Conservation (phyloP, 1,140 invertebrate genomes). For the Neodiprion fabricii region DNA sequence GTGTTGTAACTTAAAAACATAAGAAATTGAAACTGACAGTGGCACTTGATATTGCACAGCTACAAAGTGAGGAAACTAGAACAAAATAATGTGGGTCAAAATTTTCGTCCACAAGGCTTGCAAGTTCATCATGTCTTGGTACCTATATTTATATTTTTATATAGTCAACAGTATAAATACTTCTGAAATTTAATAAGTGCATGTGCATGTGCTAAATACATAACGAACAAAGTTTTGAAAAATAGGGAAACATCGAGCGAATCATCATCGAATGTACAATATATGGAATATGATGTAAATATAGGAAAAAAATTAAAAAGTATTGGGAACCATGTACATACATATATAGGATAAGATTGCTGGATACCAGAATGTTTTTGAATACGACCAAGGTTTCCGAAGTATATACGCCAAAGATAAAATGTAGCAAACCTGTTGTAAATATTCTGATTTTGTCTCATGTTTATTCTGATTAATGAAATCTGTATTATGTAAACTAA, state of each 20-base stretch:
- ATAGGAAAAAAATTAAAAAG: not conserved
- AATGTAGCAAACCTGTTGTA: no score
- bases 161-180: not conserved
- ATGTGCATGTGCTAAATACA: constrained; percentile 1
- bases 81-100: no score
- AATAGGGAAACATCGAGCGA: not conserved
- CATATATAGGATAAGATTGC: not conserved
- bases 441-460: not conserved
- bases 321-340: not conserved
- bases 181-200: not conserved
- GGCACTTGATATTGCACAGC: no score
- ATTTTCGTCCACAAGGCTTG: no score
- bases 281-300: not conserved
- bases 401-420: no score
- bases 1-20: no score
- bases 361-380: not conserved
- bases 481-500: not conserved
- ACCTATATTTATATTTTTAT: not conserved
- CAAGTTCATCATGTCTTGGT: no score
- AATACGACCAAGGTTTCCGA: no score
- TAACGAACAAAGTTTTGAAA: not conserved
- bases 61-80: no score
- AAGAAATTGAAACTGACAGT: no score
- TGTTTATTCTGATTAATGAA: not conserved
- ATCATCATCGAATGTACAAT: not conserved